These are phyloP conservation scores for Meiosimyza platycephala DNA, from an alignment of 2,888 invertebrate genomes.

Conservation along the genomic window DNA sequence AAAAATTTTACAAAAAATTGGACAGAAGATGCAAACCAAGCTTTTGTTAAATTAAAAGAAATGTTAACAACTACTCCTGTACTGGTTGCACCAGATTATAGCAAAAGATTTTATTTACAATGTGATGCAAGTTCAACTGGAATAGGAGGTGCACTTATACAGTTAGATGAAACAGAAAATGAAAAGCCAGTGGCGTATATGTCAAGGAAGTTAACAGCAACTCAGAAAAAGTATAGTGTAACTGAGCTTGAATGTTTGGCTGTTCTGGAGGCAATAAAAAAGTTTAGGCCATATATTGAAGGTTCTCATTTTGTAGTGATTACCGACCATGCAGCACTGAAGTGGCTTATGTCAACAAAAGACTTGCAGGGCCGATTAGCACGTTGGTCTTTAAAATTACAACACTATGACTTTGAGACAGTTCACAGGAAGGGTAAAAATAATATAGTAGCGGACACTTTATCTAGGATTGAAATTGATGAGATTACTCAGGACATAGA, in stretches of 20 bases:
- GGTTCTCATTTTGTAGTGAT: slow-evolving; percentile 7
- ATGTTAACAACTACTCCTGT: no score
- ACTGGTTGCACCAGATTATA: no score
- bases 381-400: slow-evolving; percentile 4
- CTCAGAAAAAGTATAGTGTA: no score
- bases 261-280: background rate
- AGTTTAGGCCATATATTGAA: background rate
- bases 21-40: no score
- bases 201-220: no score
- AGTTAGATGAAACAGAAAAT: no score
- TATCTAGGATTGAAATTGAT: background rate
- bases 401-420: slow-evolving; percentile 2
- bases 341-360: slow-evolving; percentile 10
- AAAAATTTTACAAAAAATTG: no score
- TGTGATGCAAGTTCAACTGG: no score
- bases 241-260: background rate
- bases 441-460: background rate
- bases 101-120: no score
- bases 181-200: no score
- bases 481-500: background rate
- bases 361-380: background rate
- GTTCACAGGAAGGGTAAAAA: background rate
- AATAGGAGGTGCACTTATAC: no score
- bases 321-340: background rate
- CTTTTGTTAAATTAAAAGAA: no score